Conservation (phyloP, 2,888 invertebrate species). For the Sminthurinus aureus region DNA sequence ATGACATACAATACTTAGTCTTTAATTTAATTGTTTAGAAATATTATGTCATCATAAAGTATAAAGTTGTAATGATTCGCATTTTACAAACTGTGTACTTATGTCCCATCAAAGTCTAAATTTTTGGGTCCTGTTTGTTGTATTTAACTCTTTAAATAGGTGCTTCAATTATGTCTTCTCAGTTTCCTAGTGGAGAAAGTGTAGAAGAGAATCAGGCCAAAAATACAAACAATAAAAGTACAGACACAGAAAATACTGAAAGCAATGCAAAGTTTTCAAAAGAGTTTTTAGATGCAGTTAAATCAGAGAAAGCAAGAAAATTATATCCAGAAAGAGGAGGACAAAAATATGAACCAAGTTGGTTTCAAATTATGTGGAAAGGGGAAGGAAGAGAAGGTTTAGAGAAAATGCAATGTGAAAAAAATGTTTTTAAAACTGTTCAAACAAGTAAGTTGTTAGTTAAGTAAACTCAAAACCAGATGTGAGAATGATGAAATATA, state of each 20-base stretch:
- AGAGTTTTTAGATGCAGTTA: constrained; percentile 28
- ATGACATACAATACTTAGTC: too few relatives aligned
- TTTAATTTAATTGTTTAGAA: too few relatives aligned
- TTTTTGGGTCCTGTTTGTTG: too few relatives aligned
- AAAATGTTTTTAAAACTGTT: constrained; percentile 77
- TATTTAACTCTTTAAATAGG: too few relatives aligned
- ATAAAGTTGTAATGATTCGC: too few relatives aligned
- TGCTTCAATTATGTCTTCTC: neutral
- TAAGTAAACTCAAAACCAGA: too few relatives aligned
- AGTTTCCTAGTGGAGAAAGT: constrained; percentile 39
- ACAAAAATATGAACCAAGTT: constrained; percentile 67
- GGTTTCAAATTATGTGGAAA: constrained; percentile 69
- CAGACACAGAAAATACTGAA: neutral
- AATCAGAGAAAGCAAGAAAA: constrained; percentile 62
- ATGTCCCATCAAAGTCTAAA: too few relatives aligned
- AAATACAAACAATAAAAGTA: constrained; percentile 43
- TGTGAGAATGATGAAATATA: too few relatives aligned
- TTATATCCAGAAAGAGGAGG: constrained; percentile 83
- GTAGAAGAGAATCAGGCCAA: constrained; percentile 49
- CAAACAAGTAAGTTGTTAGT: constrained; percentile 69
- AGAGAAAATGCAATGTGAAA: constrained; percentile 80
- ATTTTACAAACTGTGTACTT: too few relatives aligned
- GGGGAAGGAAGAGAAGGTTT: constrained; percentile 75
- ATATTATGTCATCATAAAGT: too few relatives aligned
- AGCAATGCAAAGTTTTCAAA: constrained; percentile 5